These are phyloP conservation scores for Cantharis rufa DNA, from an alignment of 2,888 invertebrate species.

Conservation along the genomic window DNA sequence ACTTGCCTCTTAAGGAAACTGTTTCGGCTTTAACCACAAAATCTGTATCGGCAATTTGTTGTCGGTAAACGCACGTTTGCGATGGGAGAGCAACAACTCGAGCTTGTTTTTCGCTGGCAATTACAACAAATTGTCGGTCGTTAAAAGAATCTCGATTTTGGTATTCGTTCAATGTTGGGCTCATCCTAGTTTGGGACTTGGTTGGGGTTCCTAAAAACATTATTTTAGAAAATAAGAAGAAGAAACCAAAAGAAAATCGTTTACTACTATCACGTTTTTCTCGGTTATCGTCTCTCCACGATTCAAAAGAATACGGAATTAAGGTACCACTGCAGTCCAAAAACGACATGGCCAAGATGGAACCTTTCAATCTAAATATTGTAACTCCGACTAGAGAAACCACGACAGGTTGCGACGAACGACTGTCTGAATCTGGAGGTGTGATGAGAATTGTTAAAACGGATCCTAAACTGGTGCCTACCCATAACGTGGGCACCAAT, in stretches of 20 bases:
- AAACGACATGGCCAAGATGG: slow-evolving; percentile 93
- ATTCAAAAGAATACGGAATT: slow-evolving; percentile 86
- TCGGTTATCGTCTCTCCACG: slow-evolving; percentile 88
- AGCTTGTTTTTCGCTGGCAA: slow-evolving; percentile 94
- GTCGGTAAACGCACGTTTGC: slow-evolving; percentile 91
- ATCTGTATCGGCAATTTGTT: slow-evolving; percentile 89
- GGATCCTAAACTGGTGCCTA: slow-evolving; percentile 96
- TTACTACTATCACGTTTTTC: slow-evolving; percentile 52
- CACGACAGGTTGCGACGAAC: slow-evolving; percentile 84
- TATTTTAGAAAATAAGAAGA: background rate
- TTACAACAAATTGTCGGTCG: slow-evolving; percentile 90
- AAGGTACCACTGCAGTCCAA: slow-evolving; percentile 93
- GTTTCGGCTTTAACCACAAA: slow-evolving; percentile 95
- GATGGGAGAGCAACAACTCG: slow-evolving; percentile 92
- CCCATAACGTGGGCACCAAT: slow-evolving; percentile 90
- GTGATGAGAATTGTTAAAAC: slow-evolving; percentile 90
- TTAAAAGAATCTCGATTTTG: slow-evolving; percentile 58
- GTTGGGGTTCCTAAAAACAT: slow-evolving; percentile 64
- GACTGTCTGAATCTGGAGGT: slow-evolving; percentile 77
- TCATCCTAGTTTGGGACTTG: slow-evolving; percentile 72
- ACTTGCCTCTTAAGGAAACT: slow-evolving; percentile 83
- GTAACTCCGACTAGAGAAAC: slow-evolving; percentile 94
- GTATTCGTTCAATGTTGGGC: slow-evolving; percentile 69
- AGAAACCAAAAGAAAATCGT: background rate
- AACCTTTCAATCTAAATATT: slow-evolving; percentile 94